Evolutionary conservation across 2,797 vertebrate species (phyloP).

Genomic region (Microhierax caerulescens): DNA sequence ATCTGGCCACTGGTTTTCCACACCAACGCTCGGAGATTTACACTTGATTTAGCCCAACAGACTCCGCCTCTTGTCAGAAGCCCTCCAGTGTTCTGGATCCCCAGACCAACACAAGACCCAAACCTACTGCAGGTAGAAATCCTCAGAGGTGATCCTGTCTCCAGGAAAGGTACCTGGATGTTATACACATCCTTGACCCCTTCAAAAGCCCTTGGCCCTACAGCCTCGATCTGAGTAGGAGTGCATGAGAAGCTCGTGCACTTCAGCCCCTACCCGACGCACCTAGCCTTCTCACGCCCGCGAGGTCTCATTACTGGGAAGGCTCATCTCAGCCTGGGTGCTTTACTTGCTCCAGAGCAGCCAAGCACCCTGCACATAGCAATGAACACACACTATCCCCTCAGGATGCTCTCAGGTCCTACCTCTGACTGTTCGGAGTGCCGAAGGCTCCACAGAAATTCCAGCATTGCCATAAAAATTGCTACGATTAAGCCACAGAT

Average conservation of each 20-base stretch:
- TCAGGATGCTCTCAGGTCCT: slow-evolving; percentile 65
- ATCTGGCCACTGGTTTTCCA: not conserved
- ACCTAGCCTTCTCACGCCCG: not conserved
- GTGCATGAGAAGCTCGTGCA: rapidly evolving
- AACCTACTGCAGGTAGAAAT: not conserved
- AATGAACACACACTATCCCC: not conserved
- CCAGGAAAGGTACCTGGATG: not conserved
- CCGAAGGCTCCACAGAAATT: slow-evolving; percentile 97
- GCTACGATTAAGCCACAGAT: slow-evolving; percentile 97
- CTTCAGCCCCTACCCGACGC: not conserved
- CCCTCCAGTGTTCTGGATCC: not conserved
- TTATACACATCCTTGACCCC: not conserved
- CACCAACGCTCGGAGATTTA: not conserved
- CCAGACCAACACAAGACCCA: not conserved
- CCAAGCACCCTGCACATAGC: not conserved
- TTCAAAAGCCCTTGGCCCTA: not conserved
- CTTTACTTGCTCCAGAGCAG: not conserved
- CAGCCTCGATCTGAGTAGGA: rapidly evolving
- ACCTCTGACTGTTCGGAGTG: slow-evolving; percentile 93
- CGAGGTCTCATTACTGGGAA: not conserved
- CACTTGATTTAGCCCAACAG: not conserved
- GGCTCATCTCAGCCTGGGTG: not conserved
- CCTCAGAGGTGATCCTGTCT: rapidly evolving
- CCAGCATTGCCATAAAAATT: slow-evolving; percentile 98
- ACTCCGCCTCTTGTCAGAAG: not conserved